Evolutionary conservation across 2,797 vertebrate genomes (phyloP).

Genomic region (Mycteria americana): DNA sequence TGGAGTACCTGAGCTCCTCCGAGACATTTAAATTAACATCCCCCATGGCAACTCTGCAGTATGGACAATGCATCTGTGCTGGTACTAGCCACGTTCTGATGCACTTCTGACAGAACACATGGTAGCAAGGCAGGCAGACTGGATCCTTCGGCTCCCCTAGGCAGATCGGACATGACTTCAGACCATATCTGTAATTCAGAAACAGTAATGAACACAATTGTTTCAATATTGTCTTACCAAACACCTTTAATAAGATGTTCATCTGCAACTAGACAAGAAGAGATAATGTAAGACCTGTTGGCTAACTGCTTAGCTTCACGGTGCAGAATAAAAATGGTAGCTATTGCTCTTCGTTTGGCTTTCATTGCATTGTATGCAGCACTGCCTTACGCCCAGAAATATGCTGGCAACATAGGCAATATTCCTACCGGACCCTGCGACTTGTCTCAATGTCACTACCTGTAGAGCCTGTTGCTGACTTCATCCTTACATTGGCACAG

Average conservation of each 20-base stretch:
- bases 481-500: slow-evolving; percentile 85
- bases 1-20: slow-evolving; percentile 76
- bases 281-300: not conserved
- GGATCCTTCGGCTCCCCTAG: slow-evolving; percentile 82
- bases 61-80: slow-evolving; percentile 85
- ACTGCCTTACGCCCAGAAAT: not conserved
- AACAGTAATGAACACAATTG: not conserved
- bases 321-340: not conserved
- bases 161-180: slow-evolving; percentile 81
- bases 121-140: slow-evolving; percentile 83
- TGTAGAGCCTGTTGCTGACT: slow-evolving; percentile 75
- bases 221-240: not conserved
- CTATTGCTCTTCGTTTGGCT: not conserved
- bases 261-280: not conserved
- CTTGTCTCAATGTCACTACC: slow-evolving; percentile 64
- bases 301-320: not conserved
- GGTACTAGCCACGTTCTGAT: slow-evolving; percentile 78
- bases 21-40: slow-evolving; percentile 73
- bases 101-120: slow-evolving; percentile 85
- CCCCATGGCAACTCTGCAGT: slow-evolving; percentile 70
- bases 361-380: not conserved
- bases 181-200: slow-evolving; percentile 76
- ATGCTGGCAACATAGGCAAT: not conserved
- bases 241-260: not conserved
- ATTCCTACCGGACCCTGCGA: not conserved